Base-by-base conservation (phyloP, 2,797 vertebrate species). In the Etheostoma nigrum region DNA sequence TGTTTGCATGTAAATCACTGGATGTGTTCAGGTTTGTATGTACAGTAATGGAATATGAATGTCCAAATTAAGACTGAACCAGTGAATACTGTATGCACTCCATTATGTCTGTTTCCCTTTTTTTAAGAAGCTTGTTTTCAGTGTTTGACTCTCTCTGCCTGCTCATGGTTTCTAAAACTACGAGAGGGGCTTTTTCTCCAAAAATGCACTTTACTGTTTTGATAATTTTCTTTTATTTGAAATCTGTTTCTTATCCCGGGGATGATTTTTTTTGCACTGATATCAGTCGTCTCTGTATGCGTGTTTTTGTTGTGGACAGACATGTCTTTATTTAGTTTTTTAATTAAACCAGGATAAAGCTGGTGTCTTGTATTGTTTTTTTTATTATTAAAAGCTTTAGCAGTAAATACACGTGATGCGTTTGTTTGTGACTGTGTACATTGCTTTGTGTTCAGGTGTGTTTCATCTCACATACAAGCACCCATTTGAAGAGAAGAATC, bases 141-240 rank as follows among this genome's bases (percentile, higher is more conserved):
- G 84, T 74, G 82, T 87, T 79, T 72, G 79, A 76, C 65, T 74
- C 83, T 86, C 67, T 3, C 65, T 77, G 78, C 77, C 80, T 79
- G 74, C 74, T 79, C 53, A 58, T 61, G 75, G 76, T 84, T 85
- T 85, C 12, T 63, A 63, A 71, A 83, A 87, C 79, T 55, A 55
- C 19, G 1, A 64, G 76, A 78, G 83, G 74, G 81, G 74, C 60
- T 74, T 82, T 85, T 89, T 91, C 86, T 93, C 90, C 82, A 83
- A 92, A 91, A 91, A 92, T 94, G 95, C 95, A 95, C 94, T 95
- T 95, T 95, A 95, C 82, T 86, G 61, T 88, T 79, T 82, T 42
- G 60, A 79, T 78, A 4, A 45, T 78, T 75, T 78, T 72, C 55
- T 88, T 86, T 87, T 82, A 58, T 80, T 86, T 88, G 57, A 71